Percentiles rank a stretch among this genome's conserved stretches.
phyloP scores from a whole-genome alignment of 2,113 vertebrate species.

The Anhinga rufa region DNA sequence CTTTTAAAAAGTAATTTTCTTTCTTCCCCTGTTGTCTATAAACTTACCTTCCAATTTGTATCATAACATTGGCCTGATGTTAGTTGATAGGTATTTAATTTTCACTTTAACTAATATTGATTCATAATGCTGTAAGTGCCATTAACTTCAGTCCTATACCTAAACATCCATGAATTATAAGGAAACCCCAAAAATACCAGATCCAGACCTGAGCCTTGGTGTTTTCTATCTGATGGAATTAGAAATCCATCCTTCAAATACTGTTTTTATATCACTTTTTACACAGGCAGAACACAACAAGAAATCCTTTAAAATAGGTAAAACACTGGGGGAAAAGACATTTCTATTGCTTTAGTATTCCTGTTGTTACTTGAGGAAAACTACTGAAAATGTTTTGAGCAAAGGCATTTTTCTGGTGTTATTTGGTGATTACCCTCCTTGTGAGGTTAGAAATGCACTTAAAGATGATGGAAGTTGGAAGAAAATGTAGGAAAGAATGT shows the following conservation, averaged over 20 bases:
- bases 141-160: not conserved
- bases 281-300: not conserved
- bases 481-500: not conserved
- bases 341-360: not conserved
- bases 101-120: not conserved
- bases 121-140: not conserved
- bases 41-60: not conserved
- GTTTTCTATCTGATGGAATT: not conserved
- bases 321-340: not conserved
- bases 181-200: not conserved
- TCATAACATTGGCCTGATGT: not conserved
- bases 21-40: not conserved
- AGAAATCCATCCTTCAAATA: not conserved
- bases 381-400: not conserved
- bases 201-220: not conserved
- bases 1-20: not conserved
- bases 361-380: not conserved
- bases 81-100: not conserved
- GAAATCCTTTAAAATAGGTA: not conserved
- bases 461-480: not conserved
- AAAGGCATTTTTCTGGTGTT: not conserved
- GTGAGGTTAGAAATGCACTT: not conserved
- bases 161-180: not conserved
- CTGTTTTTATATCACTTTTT: not conserved
- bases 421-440: not conserved